Conservation (phyloP, 2,797 vertebrate species). For the Aselliscus stoliczkanus region DNA sequence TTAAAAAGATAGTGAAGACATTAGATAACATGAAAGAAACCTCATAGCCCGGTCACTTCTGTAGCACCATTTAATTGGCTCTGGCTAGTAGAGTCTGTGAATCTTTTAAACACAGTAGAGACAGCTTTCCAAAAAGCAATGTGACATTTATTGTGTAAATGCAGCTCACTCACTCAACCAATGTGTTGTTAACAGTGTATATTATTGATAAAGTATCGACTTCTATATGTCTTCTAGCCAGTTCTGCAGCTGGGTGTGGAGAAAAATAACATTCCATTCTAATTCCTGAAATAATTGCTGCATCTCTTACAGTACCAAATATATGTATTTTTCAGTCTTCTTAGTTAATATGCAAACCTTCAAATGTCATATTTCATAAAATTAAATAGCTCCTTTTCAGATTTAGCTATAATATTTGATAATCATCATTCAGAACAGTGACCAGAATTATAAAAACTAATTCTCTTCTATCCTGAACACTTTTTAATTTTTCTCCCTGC, state of each 20-base stretch:
- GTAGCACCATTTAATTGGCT: conserved; percentile 46
- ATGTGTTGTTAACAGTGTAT: neutral
- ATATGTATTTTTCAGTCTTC: conserved; percentile 5
- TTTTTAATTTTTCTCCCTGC: conserved; percentile 12
- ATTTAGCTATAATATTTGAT: conserved; percentile 51
- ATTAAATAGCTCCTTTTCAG: conserved; percentile 58
- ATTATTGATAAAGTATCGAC: conserved; percentile 7
- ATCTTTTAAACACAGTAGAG: conserved; percentile 43
- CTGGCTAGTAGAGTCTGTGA: conserved; percentile 18
- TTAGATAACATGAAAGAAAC: conserved; percentile 48
- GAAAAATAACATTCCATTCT: conserved; percentile 44
- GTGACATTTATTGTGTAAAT: conserved; percentile 42
- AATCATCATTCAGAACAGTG: conserved; percentile 32
- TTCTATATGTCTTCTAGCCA: conserved; percentile 27
- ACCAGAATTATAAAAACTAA: conserved; percentile 53
- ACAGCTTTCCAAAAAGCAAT: conserved; percentile 27
- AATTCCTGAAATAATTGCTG: conserved; percentile 55
- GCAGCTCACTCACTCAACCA: conserved; percentile 2
- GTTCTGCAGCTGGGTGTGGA: neutral
- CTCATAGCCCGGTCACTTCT: conserved; percentile 9
- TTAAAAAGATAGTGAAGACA: conserved; percentile 34
- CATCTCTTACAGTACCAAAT: conserved; percentile 30
- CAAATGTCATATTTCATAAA: conserved; percentile 43
- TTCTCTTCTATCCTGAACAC: conserved; percentile 23
- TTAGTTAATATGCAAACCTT: conserved; percentile 36